phyloP scores from a whole-genome alignment of 2,888 invertebrate species.

The Tiliacea aurago region DNA sequence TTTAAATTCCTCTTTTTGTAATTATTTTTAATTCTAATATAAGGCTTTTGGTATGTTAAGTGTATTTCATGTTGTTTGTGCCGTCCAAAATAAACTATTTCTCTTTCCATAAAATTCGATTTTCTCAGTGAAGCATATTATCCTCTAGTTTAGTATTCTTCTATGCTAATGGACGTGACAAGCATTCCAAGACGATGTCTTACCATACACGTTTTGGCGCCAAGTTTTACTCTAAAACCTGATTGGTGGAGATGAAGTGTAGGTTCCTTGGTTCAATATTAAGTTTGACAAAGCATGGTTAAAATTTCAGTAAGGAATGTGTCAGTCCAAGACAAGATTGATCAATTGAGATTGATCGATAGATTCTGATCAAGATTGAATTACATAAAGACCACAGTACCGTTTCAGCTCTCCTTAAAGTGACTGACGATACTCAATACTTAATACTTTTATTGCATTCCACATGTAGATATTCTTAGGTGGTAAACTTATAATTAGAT shows the following conservation, averaged over 20 bases:
- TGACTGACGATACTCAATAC: no score
- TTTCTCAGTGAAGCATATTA: constrained; percentile 8
- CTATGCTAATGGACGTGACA: constrained; percentile 39
- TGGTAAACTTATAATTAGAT: no score
- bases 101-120: background rate
- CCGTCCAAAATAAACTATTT: background rate
- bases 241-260: constrained; percentile 22
- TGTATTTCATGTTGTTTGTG: background rate
- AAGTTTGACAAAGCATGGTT: background rate
- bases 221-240: constrained; percentile 27
- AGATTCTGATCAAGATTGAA: no score
- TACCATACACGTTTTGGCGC: constrained; percentile 27
- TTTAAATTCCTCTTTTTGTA: background rate
- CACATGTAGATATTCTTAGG: no score
- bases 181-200: constrained; percentile 20
- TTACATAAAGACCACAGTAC: no score
- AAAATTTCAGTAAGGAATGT: background rate
- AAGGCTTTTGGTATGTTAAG: background rate
- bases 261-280: constrained; percentile 20
- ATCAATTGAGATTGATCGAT: no score
- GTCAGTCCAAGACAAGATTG: no score
- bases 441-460: no score
- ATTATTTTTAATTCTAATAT: background rate
- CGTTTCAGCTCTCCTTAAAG: no score
- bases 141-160: constrained; percentile 43